Base-by-base conservation (phyloP, 1,140 invertebrate species). In the Anastrepha obliqua region DNA sequence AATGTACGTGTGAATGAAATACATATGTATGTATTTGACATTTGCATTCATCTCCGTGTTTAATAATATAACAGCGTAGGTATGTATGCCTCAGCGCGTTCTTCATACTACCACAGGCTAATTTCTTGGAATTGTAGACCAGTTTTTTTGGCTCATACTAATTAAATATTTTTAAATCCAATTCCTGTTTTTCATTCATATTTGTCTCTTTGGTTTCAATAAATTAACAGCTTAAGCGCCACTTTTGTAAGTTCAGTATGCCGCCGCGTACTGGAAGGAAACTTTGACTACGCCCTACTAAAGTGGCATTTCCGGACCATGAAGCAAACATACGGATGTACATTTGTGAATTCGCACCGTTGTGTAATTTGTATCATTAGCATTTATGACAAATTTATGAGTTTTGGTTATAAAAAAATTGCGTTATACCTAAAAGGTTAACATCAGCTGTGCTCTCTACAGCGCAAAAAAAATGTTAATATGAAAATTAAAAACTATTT, bases 151-250 rank as follows among this genome's bases (percentile, higher is more conserved):
- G 65, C 65, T 29, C 65, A 42, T 62, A 17, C 11, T 17, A 9
- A 15, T 29, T 29, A 29, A 29, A 62, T 62, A 17, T 62, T 9
- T 17, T 15, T 62, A 17, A n/a, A 42, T 20, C 44, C 47, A 86
- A 60, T 86, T 86, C 39, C 20, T 13, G 39, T 20, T 13, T 8
- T 58, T n/a, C 74, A 55, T 29, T 55, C n/a, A 55, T 55, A 55
- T 81, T 81, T 62, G 42, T 17, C 7, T 86, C 62, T 86, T 39
- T 42, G 20, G 20, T 67, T 51, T 87, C 62, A 42, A 87, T 87
- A 87, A 87, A 87, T 86, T 47, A 87, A 87, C 60, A 87, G 86
- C 86, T 87, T 87, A 87, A 65, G 86, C 86, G 42, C 86, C 86
- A 87, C 86, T 87, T 87, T 74, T 39, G 11, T 81, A 47, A n/a